Percentiles rank a stretch among this genome's conserved stretches.
phyloP scores from a whole-genome alignment of 2,797 vertebrate species.

The Lindbergichthys nudifrons region DNA sequence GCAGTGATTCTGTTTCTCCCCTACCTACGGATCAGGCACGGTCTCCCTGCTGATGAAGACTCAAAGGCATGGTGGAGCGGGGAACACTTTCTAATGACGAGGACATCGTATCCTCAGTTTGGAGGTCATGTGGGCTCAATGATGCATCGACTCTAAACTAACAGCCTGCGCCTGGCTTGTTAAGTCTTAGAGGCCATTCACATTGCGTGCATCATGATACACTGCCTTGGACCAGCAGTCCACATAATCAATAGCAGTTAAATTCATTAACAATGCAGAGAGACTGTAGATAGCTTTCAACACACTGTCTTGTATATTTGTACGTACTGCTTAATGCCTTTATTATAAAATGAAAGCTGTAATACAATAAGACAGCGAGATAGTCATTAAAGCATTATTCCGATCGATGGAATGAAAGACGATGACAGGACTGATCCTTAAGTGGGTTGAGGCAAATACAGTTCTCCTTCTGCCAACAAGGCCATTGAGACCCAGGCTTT shows the following conservation, averaged over 20 bases:
- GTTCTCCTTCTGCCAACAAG: constrained; percentile 3
- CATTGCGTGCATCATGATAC: neutral
- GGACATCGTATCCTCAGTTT: constrained; percentile 24
- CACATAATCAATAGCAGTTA: constrained; percentile 31
- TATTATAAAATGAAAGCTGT: constrained; percentile 17
- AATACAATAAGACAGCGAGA: neutral
- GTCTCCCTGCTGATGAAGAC: no score
- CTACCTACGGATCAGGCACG: no score
- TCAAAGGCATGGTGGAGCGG: constrained; percentile 13
- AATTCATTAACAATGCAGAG: constrained; percentile 39
- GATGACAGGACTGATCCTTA: constrained; percentile 32
- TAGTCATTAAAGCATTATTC: constrained; percentile 12
- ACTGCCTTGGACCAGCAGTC: constrained; percentile 8
- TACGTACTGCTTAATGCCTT: constrained; percentile 7
- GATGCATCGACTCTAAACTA: constrained; percentile 40
- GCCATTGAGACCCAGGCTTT: neutral
- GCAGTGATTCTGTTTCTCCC: neutral
- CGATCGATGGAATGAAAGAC: constrained; percentile 51
- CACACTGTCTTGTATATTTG: constrained; percentile 11
- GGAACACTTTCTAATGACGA: constrained; percentile 41
- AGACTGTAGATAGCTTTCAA: constrained; percentile 12
- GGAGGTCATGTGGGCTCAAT: constrained; percentile 39
- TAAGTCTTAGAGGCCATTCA: constrained; percentile 11
- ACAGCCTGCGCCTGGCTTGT: constrained; percentile 6
- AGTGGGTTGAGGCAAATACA: constrained; percentile 21